phyloP scores from a whole-genome alignment of 2,797 vertebrate genomes.

The Fratercula arctica region DNA sequence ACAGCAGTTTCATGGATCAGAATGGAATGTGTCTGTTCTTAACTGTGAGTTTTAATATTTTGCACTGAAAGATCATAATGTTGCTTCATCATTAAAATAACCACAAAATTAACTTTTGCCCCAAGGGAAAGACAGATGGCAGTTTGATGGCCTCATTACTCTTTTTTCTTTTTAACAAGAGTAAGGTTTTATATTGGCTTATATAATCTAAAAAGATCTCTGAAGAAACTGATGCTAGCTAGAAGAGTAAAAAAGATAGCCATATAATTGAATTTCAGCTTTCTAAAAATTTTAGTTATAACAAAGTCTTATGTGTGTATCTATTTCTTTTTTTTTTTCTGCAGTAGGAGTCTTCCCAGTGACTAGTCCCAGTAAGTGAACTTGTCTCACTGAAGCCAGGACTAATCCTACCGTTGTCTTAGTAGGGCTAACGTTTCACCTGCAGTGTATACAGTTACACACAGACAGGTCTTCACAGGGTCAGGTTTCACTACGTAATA shows the following conservation, averaged over 20 bases:
- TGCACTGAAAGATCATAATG: conserved; percentile 68
- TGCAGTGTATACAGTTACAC: not conserved
- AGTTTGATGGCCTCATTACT: conserved; percentile 70
- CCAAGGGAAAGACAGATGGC: conserved; percentile 67
- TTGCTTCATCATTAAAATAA: conserved; percentile 70
- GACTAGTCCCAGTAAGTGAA: not conserved
- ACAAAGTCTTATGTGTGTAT: fast-evolving
- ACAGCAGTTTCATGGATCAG: conserved; percentile 61
- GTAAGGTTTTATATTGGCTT: conserved; percentile 48
- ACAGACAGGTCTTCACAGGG: not conserved
- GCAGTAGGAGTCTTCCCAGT: not conserved
- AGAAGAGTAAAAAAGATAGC: not conserved
- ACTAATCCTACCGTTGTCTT: not conserved
- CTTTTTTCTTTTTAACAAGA: conserved; percentile 53
- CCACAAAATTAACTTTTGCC: conserved; percentile 68
- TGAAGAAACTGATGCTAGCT: conserved; percentile 11
- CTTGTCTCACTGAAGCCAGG: not conserved
- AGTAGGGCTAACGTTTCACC: not conserved
- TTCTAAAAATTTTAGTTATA: not conserved
- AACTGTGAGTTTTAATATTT: conserved; percentile 71
- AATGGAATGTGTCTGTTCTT: conserved; percentile 60
- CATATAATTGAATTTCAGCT: not conserved
- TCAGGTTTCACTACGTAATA: fast-evolving
- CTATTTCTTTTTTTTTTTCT: not conserved
- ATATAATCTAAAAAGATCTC: conserved; percentile 46